Evolutionary conservation across 2,113 vertebrate genomes (phyloP).

Genomic region (Odocoileus hemionus): DNA sequence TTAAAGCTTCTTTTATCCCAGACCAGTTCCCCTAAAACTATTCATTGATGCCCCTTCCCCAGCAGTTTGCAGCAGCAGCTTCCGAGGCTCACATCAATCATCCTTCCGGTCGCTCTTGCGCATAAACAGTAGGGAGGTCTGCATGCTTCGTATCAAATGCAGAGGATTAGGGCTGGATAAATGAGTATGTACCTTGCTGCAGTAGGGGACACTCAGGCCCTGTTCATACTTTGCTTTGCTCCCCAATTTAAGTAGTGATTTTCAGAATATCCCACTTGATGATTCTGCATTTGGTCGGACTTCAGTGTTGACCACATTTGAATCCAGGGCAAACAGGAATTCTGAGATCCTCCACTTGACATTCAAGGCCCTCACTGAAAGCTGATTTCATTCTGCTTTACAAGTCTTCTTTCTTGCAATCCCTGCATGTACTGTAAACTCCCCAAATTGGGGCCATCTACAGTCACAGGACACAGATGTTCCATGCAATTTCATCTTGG

Average conservation of each 20-base stretch:
- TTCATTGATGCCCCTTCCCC: slow-evolving; percentile 60
- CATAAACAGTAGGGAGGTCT: slow-evolving; percentile 37
- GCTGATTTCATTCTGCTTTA: neutral
- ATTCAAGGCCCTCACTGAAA: neutral
- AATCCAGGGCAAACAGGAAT: neutral
- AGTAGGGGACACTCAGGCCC: neutral
- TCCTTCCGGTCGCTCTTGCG: slow-evolving; percentile 29
- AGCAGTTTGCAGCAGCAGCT: slow-evolving; percentile 56
- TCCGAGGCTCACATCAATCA: slow-evolving; percentile 49
- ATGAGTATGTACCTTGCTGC: slow-evolving; percentile 21
- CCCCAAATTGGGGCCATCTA: neutral
- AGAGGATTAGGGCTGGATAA: slow-evolving; percentile 57
- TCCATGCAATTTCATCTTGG: neutral
- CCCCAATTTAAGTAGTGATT: slow-evolving; percentile 51
- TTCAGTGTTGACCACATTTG: neutral
- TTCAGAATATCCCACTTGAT: neutral
- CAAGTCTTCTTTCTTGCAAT: neutral
- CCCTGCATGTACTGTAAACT: neutral
- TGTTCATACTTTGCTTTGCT: slow-evolving; percentile 45
- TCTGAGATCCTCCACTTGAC: neutral
- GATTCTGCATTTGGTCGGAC: neutral
- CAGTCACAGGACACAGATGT: neutral
- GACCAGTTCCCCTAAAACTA: slow-evolving; percentile 56
- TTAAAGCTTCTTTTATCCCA: neutral
- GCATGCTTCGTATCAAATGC: slow-evolving; percentile 35